phyloP scores from a whole-genome alignment of 2,888 invertebrate genomes.

The Yponomeuta evonymella region DNA sequence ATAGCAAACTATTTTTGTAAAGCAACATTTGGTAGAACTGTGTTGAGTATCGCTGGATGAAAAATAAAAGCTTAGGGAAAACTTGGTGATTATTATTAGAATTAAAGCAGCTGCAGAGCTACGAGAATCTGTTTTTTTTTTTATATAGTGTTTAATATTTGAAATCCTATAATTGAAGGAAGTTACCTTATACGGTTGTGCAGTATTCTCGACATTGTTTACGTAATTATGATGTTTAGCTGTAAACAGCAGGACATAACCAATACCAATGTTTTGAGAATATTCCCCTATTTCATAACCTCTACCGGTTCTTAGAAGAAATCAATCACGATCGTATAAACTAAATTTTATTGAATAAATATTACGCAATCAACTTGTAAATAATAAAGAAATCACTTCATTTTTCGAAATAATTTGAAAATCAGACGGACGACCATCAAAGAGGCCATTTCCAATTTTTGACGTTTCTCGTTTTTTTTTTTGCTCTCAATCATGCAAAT shows the following conservation, averaged over 20 bases:
- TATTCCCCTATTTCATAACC: constrained; percentile 56
- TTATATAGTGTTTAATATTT: too few species aligned
- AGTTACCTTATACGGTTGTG: constrained; percentile 63
- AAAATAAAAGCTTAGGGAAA: too few species aligned
- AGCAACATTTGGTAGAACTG: too few species aligned
- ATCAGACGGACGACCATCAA: constrained; percentile 32
- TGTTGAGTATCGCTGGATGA: too few species aligned
- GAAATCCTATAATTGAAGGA: not conserved
- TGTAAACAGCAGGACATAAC: constrained; percentile 40
- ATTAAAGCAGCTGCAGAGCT: not conserved
- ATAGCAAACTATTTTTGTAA: not conserved
- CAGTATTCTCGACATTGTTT: constrained; percentile 68
- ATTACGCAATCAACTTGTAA: constrained; percentile 66
- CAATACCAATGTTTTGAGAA: constrained; percentile 33
- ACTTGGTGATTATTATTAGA: not conserved
- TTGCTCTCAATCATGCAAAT: not conserved
- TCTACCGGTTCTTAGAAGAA: constrained; percentile 46
- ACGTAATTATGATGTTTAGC: constrained; percentile 43
- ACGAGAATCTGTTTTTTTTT: not conserved
- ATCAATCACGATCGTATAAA: constrained; percentile 34
- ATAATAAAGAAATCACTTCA: constrained; percentile 59
- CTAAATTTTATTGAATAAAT: constrained; percentile 39
- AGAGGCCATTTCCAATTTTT: constrained; percentile 28
- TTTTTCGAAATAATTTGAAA: constrained; percentile 55
- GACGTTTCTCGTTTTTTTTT: constrained; percentile 13